Evolutionary conservation across 2,113 vertebrate species (phyloP).

Genomic region (Megalops atlanticus): DNA sequence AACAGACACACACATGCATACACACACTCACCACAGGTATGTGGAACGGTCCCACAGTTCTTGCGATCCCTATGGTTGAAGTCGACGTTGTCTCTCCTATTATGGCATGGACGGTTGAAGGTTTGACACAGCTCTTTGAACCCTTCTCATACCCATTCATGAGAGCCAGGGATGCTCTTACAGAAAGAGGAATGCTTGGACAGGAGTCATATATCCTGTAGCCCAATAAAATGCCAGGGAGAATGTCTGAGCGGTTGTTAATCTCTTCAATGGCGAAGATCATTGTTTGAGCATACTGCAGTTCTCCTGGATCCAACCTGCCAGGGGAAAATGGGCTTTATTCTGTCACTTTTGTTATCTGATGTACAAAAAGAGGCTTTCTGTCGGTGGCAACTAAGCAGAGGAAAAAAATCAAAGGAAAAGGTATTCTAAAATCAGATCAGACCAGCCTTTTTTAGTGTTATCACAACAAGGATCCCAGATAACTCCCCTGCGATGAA

Average conservation of each 20-base stretch:
- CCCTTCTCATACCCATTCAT: constrained; percentile 60
- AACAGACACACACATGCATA: not conserved
- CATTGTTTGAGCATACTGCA: constrained; percentile 72
- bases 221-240: constrained; percentile 65
- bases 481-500: not conserved
- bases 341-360: too few relatives aligned
- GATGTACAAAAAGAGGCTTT: too few relatives aligned
- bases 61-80: constrained; percentile 71
- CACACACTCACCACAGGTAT: constrained; percentile 70
- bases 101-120: constrained; percentile 63
- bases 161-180: constrained; percentile 66
- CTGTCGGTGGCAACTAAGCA: not conserved
- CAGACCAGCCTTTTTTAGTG: too few relatives aligned
- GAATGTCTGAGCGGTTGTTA: constrained; percentile 69
- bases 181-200: constrained; percentile 67
- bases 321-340: constrained; percentile 7
- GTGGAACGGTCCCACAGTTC: constrained; percentile 67
- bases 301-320: constrained; percentile 68
- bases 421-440: too few relatives aligned
- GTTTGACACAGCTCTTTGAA: constrained; percentile 48
- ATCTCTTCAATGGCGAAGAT: constrained; percentile 74
- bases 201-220: constrained; percentile 75
- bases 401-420: not conserved
- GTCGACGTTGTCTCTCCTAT: constrained; percentile 75
- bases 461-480: too few relatives aligned